These are phyloP conservation scores for Hemichromis elongatus DNA, from an alignment of 2,113 vertebrate genomes.

Conservation along the genomic window DNA sequence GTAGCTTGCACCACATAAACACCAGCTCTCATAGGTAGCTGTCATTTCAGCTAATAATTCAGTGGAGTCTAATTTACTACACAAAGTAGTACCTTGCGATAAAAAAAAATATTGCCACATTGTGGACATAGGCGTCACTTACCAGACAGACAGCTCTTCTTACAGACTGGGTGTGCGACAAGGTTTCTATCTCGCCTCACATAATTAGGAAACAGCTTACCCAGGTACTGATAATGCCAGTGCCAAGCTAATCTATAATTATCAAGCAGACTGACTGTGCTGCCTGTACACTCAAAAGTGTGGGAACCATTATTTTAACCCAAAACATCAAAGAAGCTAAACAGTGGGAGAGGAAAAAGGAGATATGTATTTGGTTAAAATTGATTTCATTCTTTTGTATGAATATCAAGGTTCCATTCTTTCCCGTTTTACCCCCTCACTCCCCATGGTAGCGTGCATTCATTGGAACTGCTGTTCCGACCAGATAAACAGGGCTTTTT, in stretches of 20 bases:
- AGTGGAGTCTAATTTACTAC: neutral
- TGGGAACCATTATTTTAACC: slow-evolving; percentile 29
- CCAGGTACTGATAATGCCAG: slow-evolving; percentile 46
- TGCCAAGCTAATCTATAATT: slow-evolving; percentile 59
- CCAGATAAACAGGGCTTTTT: slow-evolving; percentile 70
- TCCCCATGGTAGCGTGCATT: slow-evolving; percentile 54
- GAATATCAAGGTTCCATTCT: slow-evolving; percentile 70
- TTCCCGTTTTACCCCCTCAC: slow-evolving; percentile 22
- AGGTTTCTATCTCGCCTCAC: slow-evolving; percentile 21
- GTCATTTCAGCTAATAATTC: neutral
- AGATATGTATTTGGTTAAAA: slow-evolving; percentile 61
- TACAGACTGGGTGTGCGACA: neutral
- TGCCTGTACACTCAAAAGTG: slow-evolving; percentile 31
- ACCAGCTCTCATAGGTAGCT: neutral
- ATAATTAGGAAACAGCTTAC: slow-evolving; percentile 59
- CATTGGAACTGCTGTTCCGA: slow-evolving; percentile 69
- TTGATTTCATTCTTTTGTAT: slow-evolving; percentile 72
- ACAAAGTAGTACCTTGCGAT: neutral
- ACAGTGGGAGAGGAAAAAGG: slow-evolving; percentile 12
- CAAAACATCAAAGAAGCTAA: slow-evolving; percentile 42
- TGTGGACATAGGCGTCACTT: neutral
- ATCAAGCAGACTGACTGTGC: slow-evolving; percentile 42
- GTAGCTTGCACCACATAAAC: neutral
- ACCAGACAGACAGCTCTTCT: neutral
- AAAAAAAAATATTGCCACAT: neutral